Base-by-base conservation (phyloP, 1,140 invertebrate species). In the Bombus haemorrhoidalis region DNA sequence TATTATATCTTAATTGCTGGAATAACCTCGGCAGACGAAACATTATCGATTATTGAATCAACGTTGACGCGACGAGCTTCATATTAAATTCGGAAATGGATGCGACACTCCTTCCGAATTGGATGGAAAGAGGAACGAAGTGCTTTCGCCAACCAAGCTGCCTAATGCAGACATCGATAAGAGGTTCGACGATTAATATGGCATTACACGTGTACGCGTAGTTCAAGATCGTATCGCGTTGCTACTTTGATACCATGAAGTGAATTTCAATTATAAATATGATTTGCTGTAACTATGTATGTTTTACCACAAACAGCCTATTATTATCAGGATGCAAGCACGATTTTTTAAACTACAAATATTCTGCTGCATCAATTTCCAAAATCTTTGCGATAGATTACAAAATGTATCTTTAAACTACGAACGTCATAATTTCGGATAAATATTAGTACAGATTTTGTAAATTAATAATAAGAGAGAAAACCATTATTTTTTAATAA, bases 61-160 rank as follows among this genome's bases (percentile, higher is more conserved):
- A 81, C 81, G 81, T 64, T 81, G 86, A 82, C 86, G 86, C 86
- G 87, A 85, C 86, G 77, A 68, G 69, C 69, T 72, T 74, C 69
- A 37, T 80, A 88, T 84, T 85, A 77, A 88, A 88, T 88, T 81
- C 73, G 77, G 87, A 89, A 88, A 73, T 78, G 86, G 77, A 81
- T 37, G 77, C 86, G 86, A 88, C 87, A 69, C 78, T 78, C 72
- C 73, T 74, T 79, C 39, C 66, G 57, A 73, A 59, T 71, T 22
- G 28, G 76, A 34, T 71, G 76, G 81, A 66, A 74, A 47, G 69
- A 81, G 86, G 59, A 57, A 53, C 73, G 64, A 78, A 76, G 37
- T 32, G 28, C 78, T 76, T 82, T 84, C 74, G 32, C 66, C 75
- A 47, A 88, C 75, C 47, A 57, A 85, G 28, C 81, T 76, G 41